A percentile compares a stretch with the other conserved stretches of the same genome.
Conservation (phyloP, 2,888 invertebrate species). For the Rotaria socialis region DNA sequence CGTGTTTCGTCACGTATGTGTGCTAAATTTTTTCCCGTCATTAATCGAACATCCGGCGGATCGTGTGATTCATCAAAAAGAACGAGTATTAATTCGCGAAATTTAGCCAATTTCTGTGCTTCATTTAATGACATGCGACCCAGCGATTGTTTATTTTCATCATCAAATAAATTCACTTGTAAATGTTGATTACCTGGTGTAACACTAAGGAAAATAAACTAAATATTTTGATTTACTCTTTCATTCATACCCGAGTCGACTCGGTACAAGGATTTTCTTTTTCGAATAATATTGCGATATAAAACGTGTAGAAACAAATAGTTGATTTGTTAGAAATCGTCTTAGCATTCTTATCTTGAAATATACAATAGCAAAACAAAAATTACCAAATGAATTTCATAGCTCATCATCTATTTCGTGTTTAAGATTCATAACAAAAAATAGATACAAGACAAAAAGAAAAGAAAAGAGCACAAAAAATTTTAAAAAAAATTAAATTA, state of each 20-base stretch:
- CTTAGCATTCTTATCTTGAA: not conserved
- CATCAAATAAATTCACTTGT: slow-evolving; percentile 25
- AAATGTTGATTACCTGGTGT: slow-evolving; percentile 29
- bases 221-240: not conserved
- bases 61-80: slow-evolving; percentile 22
- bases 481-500: not conserved
- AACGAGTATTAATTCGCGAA: not conserved
- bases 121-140: slow-evolving; percentile 11
- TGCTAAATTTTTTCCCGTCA: not conserved
- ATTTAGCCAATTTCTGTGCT: slow-evolving; percentile 23
- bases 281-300: slow-evolving; percentile 26
- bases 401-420: not conserved
- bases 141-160: not conserved
- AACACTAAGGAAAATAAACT: slow-evolving; percentile 7
- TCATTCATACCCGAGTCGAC: not conserved
- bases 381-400: not conserved
- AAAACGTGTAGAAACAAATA: slow-evolving; percentile 17
- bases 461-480: too few species aligned
- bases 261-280: slow-evolving; percentile 34
- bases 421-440: not conserved
- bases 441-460: not conserved
- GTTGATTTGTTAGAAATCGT: not conserved
- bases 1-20: not conserved
- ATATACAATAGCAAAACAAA: not conserved
- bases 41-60: slow-evolving; percentile 29